Base-by-base conservation (phyloP, 1,140 invertebrate genomes). In the Ceratina calcarata region DNA sequence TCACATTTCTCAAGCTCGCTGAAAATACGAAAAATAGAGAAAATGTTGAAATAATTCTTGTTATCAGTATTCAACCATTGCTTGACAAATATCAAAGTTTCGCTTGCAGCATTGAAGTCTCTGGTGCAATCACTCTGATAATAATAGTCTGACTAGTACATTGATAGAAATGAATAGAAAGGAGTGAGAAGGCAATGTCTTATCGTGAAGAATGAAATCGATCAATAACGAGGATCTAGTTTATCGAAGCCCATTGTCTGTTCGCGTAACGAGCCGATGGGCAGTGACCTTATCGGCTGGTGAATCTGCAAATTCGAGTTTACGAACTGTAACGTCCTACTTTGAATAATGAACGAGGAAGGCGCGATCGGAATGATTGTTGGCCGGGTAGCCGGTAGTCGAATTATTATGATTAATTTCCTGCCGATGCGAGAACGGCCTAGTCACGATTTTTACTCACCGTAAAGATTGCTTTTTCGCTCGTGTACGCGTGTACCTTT, bases 341-440 rank as follows among this genome's bases (percentile, higher is more conserved):
- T 58, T 73, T 85, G 76, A 80, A 80, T 85, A 86, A 86, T 86
- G 84, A 86, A 83, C 79, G 77, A 86, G 77, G 73, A 74, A 86
- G 77, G 84, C 75, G 61, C 77, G 84, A 86, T 83, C 77, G 53
- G 72, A 86, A 70, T 80, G 85, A 86, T 86, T 79, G 80, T 64
- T 58, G 69, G 68, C 45, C 71, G 80, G 72, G 84, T 45, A 45
- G 37, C 69, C 82, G 76, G 76, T 86, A 86, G 83, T 77, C 80
- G 80, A 73, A 85, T 86, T 86, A 86, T 88, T 90, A 91, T 92
- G 91, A 93, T 93, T 92, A 92, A 92, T 92, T 92, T 92, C 89
- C 89, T 88, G 89, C 84, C 88, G 83, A 87, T 89, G 82, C 78
- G 88, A 92, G 85, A 91, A 91, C 88, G 85, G 85, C 89, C 88